A percentile compares a stretch with the other conserved stretches of the same genome.
These are phyloP conservation scores for Simalia tracyae DNA, from an alignment of 2,797 vertebrate genomes.

Conservation along the genomic window DNA sequence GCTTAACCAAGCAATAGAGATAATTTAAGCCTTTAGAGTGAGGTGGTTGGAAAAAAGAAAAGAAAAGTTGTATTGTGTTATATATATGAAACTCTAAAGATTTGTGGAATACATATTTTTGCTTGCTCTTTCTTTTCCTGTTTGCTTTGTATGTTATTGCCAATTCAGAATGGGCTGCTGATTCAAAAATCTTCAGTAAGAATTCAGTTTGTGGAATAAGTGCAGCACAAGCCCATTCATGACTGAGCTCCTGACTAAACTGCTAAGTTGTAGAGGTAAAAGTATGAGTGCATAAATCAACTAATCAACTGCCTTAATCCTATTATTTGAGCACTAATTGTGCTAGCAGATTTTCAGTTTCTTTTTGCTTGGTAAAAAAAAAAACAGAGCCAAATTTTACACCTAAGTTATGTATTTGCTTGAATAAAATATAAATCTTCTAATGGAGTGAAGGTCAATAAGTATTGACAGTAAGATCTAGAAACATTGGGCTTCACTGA, in stretches of 20 bases:
- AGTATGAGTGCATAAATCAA: slow-evolving; percentile 35
- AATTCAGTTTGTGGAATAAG: slow-evolving; percentile 26
- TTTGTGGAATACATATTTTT: neutral
- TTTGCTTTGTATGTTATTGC: neutral
- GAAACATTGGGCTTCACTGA: neutral
- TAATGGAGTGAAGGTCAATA: neutral
- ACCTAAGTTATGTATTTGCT: neutral
- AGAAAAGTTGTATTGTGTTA: neutral
- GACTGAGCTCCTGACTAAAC: slow-evolving; percentile 30
- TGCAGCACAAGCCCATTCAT: slow-evolving; percentile 7
- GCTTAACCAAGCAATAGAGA: slow-evolving; percentile 13
- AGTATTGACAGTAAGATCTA: neutral
- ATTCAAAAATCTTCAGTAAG: neutral
- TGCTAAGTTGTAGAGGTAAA: slow-evolving; percentile 25
- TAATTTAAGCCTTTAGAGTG: neutral
- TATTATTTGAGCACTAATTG: slow-evolving; percentile 14
- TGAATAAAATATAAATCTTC: slow-evolving; percentile 2
- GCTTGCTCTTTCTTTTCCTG: neutral
- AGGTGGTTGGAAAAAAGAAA: neutral
- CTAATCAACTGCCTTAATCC: slow-evolving; percentile 23
- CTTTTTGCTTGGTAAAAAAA: neutral
- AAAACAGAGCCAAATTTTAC: neutral
- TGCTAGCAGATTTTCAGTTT: slow-evolving; percentile 1
- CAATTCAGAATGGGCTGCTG: neutral
- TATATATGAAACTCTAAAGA: neutral